phyloP scores from a whole-genome alignment of 2,797 vertebrate species.

The Synaphobranchus kaupii region DNA sequence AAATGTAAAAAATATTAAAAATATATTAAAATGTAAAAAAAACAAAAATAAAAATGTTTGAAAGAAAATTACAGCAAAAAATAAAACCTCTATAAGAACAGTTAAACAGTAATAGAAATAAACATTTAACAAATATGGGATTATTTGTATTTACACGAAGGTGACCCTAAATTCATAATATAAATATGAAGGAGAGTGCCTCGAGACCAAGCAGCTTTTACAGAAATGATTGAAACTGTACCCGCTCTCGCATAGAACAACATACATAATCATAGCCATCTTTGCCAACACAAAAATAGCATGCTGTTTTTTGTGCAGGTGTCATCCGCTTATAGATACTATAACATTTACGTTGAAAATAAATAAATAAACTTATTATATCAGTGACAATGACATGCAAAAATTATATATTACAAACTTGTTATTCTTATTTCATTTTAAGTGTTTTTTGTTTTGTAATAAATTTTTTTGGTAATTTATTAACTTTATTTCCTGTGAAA shows the following conservation, averaged over 20 bases:
- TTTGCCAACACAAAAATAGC: neutral
- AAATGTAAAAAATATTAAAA: neutral
- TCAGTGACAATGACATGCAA: neutral
- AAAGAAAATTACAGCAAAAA: neutral
- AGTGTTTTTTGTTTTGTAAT: neutral
- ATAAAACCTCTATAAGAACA: neutral
- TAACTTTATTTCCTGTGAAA: neutral
- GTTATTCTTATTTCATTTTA: neutral
- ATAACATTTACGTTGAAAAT: neutral
- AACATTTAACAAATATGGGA: neutral
- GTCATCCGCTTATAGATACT: neutral
- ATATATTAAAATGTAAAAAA: neutral
- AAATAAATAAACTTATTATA: neutral
- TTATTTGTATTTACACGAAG: neutral
- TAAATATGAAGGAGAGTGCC: neutral
- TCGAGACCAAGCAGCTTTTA: neutral
- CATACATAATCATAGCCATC: neutral
- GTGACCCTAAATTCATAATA: neutral
- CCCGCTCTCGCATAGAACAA: neutral
- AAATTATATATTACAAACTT: neutral
- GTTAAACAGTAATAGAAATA: neutral
- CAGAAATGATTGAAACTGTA: neutral
- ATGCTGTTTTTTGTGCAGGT: neutral
- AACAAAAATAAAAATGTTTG: neutral
- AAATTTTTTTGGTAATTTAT: neutral